Evolutionary conservation across 2,113 vertebrate species (phyloP).

Genomic region (Lota lota): DNA sequence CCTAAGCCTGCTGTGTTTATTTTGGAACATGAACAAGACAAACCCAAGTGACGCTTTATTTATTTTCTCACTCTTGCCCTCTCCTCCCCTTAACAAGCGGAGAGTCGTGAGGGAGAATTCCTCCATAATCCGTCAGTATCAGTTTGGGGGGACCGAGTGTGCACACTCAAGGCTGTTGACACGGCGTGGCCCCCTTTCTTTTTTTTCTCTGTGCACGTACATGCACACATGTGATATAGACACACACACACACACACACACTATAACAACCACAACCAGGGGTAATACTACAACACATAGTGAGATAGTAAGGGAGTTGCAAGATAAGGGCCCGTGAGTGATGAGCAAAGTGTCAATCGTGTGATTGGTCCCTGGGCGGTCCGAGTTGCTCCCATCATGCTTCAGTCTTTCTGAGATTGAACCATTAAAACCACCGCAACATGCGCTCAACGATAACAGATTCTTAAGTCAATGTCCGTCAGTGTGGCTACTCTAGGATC

Average conservation of each 20-base stretch:
- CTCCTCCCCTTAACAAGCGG: constrained; percentile 77
- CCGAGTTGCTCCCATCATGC: too few relatives aligned
- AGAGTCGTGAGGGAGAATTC: constrained; percentile 80
- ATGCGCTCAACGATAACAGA: too few relatives aligned
- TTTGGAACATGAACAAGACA: constrained; percentile 87
- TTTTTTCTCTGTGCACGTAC: constrained; percentile 21
- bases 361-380: constrained; percentile 69
- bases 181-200: constrained; percentile 48
- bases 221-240: constrained; percentile 2
- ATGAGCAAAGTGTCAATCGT: constrained; percentile 79
- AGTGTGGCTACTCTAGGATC: too few relatives aligned
- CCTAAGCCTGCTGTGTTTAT: constrained; percentile 83
- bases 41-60: constrained; percentile 84
- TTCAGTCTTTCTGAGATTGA: too few relatives aligned
- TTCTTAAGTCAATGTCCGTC: too few relatives aligned
- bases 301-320: constrained; percentile 83
- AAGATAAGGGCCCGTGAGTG: constrained; percentile 88
- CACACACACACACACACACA: constrained; percentile 62
- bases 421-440: too few relatives aligned
- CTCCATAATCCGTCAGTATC: constrained; percentile 78
- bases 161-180: constrained; percentile 78
- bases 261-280: constrained; percentile 73
- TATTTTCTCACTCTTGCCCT: constrained; percentile 74
- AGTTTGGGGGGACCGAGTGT: constrained; percentile 41
- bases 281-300: constrained; percentile 78